These are phyloP conservation scores for Lasioglossum leucozonium DNA, from an alignment of 2,888 invertebrate genomes.

Conservation along the genomic window DNA sequence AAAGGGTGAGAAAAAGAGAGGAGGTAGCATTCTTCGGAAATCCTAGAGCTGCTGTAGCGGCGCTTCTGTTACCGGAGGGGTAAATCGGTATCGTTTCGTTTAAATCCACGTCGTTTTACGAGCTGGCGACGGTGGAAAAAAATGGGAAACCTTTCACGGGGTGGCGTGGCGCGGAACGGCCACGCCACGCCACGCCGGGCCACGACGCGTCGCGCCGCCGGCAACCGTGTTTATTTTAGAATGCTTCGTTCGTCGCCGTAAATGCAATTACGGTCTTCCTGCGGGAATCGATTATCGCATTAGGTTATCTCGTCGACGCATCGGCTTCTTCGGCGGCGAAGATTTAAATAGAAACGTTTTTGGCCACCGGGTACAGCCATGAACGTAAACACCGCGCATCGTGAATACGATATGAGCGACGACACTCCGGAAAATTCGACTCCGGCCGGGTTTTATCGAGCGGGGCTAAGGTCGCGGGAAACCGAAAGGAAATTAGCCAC, in stretches of 20 bases:
- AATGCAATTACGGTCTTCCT: slow-evolving; percentile 65
- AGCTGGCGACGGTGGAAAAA: slow-evolving; percentile 42
- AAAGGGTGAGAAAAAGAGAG: not conserved
- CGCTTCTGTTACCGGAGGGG: slow-evolving; percentile 54
- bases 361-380: not conserved
- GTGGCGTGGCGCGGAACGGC: slow-evolving; percentile 25
- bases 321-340: slow-evolving; percentile 47
- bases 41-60: slow-evolving; percentile 61
- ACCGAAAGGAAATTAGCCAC: not conserved
- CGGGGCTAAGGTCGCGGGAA: not conserved
- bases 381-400: not conserved
- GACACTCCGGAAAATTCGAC: not conserved
- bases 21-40: slow-evolving; percentile 61
- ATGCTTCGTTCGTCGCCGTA: slow-evolving; percentile 58
- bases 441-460: not conserved
- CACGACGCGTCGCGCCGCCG: not conserved
- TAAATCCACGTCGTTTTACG: slow-evolving; percentile 69
- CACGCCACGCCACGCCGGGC: not conserved
- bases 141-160: slow-evolving; percentile 60
- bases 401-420: slow-evolving; percentile 16
- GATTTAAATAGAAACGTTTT: slow-evolving; percentile 49
- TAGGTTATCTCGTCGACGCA: slow-evolving; percentile 55
- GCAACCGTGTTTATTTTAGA: slow-evolving; percentile 62
- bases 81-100: slow-evolving; percentile 67
- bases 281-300: slow-evolving; percentile 66